phyloP scores from a whole-genome alignment of 1,140 invertebrate genomes.

The Zaprionus tsacasi region DNA sequence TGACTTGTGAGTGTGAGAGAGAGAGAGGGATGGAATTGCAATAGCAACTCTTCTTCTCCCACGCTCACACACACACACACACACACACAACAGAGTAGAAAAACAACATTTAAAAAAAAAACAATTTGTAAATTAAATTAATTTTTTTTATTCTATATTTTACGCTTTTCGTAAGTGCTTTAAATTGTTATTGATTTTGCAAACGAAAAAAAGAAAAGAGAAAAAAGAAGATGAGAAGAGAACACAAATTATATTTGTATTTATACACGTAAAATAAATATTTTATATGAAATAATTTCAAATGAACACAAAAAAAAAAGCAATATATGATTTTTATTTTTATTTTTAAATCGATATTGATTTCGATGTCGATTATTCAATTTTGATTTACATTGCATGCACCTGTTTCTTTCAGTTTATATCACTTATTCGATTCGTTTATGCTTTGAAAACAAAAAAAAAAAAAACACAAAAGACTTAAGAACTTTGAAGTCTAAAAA shows the following conservation, averaged over 20 bases:
- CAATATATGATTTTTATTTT: slow-evolving; percentile 27
- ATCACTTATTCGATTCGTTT: neutral
- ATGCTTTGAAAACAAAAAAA: neutral
- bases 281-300: slow-evolving; percentile 66
- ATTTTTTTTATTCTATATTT: slow-evolving; percentile 52
- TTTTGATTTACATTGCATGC: slow-evolving; percentile 1
- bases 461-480: neutral
- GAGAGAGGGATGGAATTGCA: neutral
- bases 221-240: slow-evolving; percentile 35
- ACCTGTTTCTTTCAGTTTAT: neutral
- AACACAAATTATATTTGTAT: slow-evolving; percentile 77
- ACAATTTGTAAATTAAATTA: slow-evolving; percentile 47
- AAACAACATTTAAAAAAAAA: neutral
- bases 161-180: slow-evolving; percentile 70
- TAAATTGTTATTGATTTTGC: slow-evolving; percentile 76
- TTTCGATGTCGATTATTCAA: neutral
- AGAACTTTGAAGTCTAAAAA: neutral
- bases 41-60: neutral
- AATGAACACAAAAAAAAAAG: slow-evolving; percentile 6
- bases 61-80: slow-evolving; percentile 10
- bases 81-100: slow-evolving; percentile 16
- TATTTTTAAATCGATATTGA: slow-evolving; percentile 4
- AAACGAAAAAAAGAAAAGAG: slow-evolving; percentile 40
- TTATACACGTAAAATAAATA: slow-evolving; percentile 66
- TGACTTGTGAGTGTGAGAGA: neutral